Base-by-base conservation (phyloP, 2,888 invertebrate species). In the Caenorhabditis afra region DNA sequence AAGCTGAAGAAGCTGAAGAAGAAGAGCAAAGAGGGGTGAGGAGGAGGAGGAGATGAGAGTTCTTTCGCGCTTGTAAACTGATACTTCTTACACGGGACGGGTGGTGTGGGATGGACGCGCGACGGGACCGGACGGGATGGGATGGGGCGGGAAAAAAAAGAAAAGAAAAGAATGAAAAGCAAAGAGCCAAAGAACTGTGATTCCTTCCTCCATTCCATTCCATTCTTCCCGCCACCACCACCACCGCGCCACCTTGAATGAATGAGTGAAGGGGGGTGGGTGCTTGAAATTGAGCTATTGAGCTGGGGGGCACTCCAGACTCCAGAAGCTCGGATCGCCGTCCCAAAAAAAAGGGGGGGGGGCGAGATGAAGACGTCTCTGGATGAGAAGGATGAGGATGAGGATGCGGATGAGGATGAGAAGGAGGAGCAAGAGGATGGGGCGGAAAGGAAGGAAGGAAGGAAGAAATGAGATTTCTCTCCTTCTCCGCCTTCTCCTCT, bases 401-500 rank as follows among this genome's bases (percentile, higher is more conserved):
- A 52, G 37, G 49, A 37, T 14, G 22, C 49, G 41, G 55, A 35
- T 44, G 55, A 50, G 22, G 52, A 61, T 58, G 45, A 10, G 44
- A 52, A 59, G 10, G 61, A 61, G 41, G 68, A 59, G 57, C 39
- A 52, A 16, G 52, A 52, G 16, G 45, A 29, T 29, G 29, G 29
- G 29, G 29, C 29, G 29, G 29, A 29, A 41, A 49, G 44, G 45
- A 37, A 22, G 22, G 47, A 37, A 22, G 22, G 47, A 37, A 61
- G 45, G 61, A 55, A 41, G 53, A 70, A 59, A 68, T 58, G 68
- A 68, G 66, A 66, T 59, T 75, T 55, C 65, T 41, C 57, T 57
- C 35, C 65, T 52, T 65, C 37, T 58, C 52, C 65, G 41, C 49
- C 29, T 29, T 29, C 29, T 7, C 29, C 29, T 29, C 29, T 29